A percentile compares a stretch with the other conserved stretches of the same genome.
phyloP scores from a whole-genome alignment of 2,888 invertebrate genomes.

The Noctua pronuba region DNA sequence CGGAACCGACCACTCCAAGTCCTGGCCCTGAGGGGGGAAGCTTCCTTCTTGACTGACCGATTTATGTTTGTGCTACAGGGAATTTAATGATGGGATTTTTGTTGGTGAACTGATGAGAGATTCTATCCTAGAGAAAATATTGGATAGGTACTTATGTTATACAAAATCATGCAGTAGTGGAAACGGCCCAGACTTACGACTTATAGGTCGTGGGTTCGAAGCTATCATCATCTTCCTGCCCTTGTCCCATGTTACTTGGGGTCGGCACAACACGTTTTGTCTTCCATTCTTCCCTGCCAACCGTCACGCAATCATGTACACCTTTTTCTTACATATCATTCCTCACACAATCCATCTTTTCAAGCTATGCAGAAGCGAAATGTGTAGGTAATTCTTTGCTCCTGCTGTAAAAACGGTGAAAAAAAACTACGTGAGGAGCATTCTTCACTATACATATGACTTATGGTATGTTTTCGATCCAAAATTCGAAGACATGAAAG shows the following conservation, averaged over 20 bases:
- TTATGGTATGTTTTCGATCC: not conserved
- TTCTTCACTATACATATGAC: not conserved
- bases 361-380: not conserved
- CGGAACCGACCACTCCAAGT: constrained; percentile 87
- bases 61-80: constrained; percentile 56
- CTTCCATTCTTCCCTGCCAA: too few species aligned
- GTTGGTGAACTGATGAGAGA: constrained; percentile 1
- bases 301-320: too few species aligned
- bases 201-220: not conserved
- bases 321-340: too few species aligned
- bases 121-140: not conserved
- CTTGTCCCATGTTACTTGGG: too few species aligned
- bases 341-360: too few species aligned
- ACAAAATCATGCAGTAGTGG: not conserved
- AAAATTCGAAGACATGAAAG: not conserved
- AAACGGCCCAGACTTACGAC: not conserved
- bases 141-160: not conserved
- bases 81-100: constrained; percentile 54
- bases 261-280: too few species aligned
- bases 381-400: not conserved
- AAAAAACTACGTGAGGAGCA: not conserved
- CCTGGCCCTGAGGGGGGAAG: constrained; percentile 68
- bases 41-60: constrained; percentile 78
- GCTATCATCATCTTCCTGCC: too few species aligned
- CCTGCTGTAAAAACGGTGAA: not conserved